Percentiles rank a stretch among this genome's conserved stretches.
These are phyloP conservation scores for Mongoloraphidia duomilia DNA, from an alignment of 2,888 invertebrate species.

Conservation along the genomic window DNA sequence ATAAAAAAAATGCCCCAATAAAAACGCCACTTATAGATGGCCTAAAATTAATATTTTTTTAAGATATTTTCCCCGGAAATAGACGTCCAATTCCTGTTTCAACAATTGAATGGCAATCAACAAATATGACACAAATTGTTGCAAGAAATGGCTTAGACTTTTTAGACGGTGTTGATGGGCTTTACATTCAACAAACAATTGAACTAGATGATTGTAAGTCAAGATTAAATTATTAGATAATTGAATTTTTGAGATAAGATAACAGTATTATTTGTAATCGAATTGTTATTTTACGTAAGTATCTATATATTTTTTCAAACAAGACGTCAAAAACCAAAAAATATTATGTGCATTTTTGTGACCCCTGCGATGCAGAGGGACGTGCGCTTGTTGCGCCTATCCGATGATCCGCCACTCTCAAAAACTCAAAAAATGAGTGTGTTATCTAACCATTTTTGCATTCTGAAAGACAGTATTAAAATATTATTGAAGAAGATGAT, in stretches of 20 bases:
- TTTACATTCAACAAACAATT: constrained; percentile 66
- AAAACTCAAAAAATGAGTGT: too few relatives aligned
- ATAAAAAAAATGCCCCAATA: too few relatives aligned
- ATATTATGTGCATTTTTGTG: too few relatives aligned
- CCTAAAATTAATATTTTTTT: background rate
- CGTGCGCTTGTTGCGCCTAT: too few relatives aligned
- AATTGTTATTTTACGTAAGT: constrained; percentile 15
- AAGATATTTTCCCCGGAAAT: constrained; percentile 16
- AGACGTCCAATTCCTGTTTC: constrained; percentile 43
- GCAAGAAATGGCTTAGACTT: constrained; percentile 57
- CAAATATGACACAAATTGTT: constrained; percentile 40
- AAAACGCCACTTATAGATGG: too few relatives aligned
- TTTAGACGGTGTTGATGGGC: constrained; percentile 48
- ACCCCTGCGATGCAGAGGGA: too few relatives aligned
- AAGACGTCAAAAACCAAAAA: too few relatives aligned
- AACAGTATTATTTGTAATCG: constrained; percentile 5
- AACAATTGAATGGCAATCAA: constrained; percentile 44
- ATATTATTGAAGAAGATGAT: too few relatives aligned
- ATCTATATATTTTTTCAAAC: constrained; percentile 15
- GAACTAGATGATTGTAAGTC: constrained; percentile 58
- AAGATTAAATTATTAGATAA: background rate
- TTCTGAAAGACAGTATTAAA: too few relatives aligned
- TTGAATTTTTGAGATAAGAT: constrained; percentile 1
- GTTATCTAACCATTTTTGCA: too few relatives aligned
- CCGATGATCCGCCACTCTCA: too few relatives aligned